phyloP scores from a whole-genome alignment of 2,888 invertebrate species.

The Tyria jacobaeae region DNA sequence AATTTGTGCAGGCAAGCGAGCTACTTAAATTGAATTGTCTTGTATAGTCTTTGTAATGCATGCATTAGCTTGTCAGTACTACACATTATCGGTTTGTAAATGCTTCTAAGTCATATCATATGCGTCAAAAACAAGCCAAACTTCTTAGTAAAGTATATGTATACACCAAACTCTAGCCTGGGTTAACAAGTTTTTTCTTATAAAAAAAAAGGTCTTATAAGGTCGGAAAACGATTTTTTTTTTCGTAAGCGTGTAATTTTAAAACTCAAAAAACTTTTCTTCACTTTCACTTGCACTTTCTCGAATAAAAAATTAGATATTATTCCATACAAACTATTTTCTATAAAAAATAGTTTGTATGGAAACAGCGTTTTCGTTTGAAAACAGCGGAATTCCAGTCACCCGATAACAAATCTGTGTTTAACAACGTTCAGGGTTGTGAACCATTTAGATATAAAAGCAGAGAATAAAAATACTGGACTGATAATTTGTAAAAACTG shows the following conservation, averaged over 20 bases:
- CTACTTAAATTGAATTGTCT: background rate
- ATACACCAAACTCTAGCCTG: too few species aligned
- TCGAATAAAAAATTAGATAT: too few species aligned
- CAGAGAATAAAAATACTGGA: constrained; percentile 13
- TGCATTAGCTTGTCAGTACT: background rate
- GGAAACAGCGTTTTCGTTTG: background rate
- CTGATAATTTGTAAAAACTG: too few species aligned
- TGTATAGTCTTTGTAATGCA: background rate
- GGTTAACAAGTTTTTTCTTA: too few species aligned
- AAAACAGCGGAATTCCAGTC: background rate
- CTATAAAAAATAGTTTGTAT: background rate
- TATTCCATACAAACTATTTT: background rate
- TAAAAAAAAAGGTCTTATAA: too few species aligned
- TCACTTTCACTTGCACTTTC: background rate
- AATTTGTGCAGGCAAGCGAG: background rate
- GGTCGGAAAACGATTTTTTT: too few species aligned
- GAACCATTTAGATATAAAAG: constrained; percentile 17
- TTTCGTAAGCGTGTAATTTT: too few species aligned
- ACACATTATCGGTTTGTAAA: too few species aligned
- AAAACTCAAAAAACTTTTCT: background rate
- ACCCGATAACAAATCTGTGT: background rate
- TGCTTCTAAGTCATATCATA: too few species aligned
- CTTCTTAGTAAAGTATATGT: too few species aligned
- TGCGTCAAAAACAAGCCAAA: background rate
- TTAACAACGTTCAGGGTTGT: constrained; percentile 10